A percentile compares a stretch with the other conserved stretches of the same genome.
These are phyloP conservation scores for Nebria ingens DNA, from an alignment of 1,140 invertebrate species.

Conservation along the genomic window DNA sequence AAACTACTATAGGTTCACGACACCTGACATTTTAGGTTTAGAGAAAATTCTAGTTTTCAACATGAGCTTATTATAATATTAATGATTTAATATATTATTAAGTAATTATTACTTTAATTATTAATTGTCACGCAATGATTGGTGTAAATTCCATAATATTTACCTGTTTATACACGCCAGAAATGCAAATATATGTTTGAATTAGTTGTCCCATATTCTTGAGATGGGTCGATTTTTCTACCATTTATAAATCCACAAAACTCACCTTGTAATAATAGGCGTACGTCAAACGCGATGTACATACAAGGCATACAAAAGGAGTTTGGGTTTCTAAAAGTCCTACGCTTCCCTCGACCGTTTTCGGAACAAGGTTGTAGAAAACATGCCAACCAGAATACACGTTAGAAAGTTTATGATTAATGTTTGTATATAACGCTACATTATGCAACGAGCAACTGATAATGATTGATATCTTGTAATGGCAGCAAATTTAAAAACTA, in stretches of 20 bases:
- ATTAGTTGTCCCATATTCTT: too few species aligned
- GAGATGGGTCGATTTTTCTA: neutral
- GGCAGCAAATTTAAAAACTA: neutral
- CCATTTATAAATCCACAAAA: neutral
- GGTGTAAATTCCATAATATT: too few species aligned
- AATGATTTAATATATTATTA: too few species aligned
- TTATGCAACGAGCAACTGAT: neutral
- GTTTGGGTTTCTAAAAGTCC: too few species aligned
- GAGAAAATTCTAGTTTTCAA: too few species aligned
- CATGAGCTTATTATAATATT: too few species aligned
- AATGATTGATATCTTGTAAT: neutral
- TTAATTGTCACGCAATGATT: too few species aligned
- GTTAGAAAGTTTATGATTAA: neutral
- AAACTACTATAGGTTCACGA: too few species aligned
- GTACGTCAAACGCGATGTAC: neutral
- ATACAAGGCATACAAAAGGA: neutral
- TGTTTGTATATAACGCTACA: neutral
- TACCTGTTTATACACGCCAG: too few species aligned
- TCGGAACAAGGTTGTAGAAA: neutral
- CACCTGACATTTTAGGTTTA: too few species aligned
- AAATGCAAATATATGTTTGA: too few species aligned
- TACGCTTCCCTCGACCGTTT: neutral
- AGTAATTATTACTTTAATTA: too few species aligned
- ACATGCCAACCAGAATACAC: neutral
- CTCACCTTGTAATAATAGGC: neutral